phyloP scores from a whole-genome alignment of 2,888 invertebrate genomes.

The Chironomus riparius region DNA sequence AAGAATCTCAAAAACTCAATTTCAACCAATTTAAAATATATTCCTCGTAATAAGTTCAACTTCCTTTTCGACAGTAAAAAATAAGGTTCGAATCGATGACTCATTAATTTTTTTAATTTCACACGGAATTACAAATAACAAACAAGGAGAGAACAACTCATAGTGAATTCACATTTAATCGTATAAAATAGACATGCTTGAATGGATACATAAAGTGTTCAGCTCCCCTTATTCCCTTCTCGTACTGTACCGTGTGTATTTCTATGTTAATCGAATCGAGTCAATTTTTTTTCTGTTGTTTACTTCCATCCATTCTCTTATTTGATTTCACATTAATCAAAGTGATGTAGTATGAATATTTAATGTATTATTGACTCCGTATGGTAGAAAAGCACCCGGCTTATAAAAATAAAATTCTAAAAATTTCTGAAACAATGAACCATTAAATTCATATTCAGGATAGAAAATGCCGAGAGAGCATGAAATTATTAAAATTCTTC shows the following conservation, averaged over 20 bases:
- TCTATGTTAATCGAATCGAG: too few relatives aligned
- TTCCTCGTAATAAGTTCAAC: neutral
- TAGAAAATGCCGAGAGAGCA: neutral
- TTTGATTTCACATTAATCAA: too few relatives aligned
- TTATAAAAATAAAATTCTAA: neutral
- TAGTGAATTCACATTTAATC: neutral
- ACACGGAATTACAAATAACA: neutral
- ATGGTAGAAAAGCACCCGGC: neutral
- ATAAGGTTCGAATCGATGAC: neutral
- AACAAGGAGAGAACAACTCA: too few relatives aligned
- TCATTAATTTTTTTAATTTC: neutral
- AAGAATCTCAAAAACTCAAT: too few relatives aligned
- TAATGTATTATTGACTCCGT: neutral
- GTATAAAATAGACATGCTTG: neutral
- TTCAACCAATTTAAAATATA: too few relatives aligned
- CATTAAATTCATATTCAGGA: neutral
- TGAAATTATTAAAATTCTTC: constrained; percentile 5
- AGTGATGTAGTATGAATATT: neutral
- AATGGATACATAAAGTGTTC: neutral
- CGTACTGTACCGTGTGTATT: neutral
- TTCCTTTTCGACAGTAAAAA: neutral
- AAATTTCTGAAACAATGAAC: neutral
- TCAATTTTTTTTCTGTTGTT: too few relatives aligned
- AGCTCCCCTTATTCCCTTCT: neutral
- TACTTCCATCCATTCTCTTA: too few relatives aligned